phyloP scores from a whole-genome alignment of 1,140 invertebrate genomes.

The Macrobrachium rosenbergii region DNA sequence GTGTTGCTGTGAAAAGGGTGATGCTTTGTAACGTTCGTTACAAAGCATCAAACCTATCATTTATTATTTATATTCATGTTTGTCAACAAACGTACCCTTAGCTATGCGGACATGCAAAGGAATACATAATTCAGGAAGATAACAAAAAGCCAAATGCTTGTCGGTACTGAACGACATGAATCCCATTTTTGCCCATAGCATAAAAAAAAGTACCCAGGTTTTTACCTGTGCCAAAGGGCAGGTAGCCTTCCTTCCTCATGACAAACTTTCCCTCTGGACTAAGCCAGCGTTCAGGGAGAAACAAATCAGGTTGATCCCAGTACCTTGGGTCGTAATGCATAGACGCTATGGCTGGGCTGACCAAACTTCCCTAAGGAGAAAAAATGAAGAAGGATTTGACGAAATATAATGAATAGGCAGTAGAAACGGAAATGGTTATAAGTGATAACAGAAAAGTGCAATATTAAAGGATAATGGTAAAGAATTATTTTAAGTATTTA shows the following conservation, averaged over 20 bases:
- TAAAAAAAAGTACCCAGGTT: not conserved
- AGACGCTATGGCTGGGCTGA: constrained; percentile 89
- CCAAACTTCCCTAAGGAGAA: constrained; percentile 72
- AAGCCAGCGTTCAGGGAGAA: constrained; percentile 82
- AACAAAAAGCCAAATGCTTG: not conserved
- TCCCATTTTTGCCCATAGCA: not conserved
- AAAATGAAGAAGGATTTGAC: not conserved
- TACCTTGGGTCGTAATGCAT: constrained; percentile 81
- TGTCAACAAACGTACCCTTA: not conserved
- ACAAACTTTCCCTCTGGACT: constrained; percentile 75
- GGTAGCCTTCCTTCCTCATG: constrained; percentile 37
- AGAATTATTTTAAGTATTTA: no score
- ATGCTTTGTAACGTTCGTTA: no score
- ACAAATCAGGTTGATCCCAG: constrained; percentile 81
- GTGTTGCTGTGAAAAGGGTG: no score
- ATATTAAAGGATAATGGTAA: no score
- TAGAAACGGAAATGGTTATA: no score
- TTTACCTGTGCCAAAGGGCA: constrained; percentile 43
- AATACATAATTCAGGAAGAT: no score
- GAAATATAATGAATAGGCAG: not conserved
- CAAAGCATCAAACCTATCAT: no score
- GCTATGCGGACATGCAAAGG: no score
- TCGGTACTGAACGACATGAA: not conserved
- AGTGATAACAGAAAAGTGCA: no score
- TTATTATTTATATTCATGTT: no score